Base-by-base conservation (phyloP, 2,113 vertebrate genomes). In the Chaetodon auriga region DNA sequence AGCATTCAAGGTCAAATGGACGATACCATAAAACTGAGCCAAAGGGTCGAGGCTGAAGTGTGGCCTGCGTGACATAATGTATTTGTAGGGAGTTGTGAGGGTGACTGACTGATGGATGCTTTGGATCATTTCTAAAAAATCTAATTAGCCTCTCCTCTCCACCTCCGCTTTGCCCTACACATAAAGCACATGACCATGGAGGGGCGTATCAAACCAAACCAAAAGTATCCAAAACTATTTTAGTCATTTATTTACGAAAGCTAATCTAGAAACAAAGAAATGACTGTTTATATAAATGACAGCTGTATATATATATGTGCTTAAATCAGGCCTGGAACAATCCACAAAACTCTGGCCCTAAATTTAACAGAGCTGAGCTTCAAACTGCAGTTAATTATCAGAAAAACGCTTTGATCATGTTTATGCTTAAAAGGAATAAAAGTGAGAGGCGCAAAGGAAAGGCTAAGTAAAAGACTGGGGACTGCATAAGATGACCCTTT, bases 351-450 rank as follows among this genome's bases (percentile, higher is more conserved):
- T 82, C 25, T 80, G 45, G 85, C 58, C 35, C n/a, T 68, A 77
- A 82, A 92, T 86, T 80, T 87, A 85, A 83, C 63, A 85, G 54
- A 21, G 78, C 43, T 53, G 77, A 23, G 49, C 85, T 88, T 68
- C 30, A 38, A 85, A 83, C 64, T 68, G 30, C 49, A 86, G 88
- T 89, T 90, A 87, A 93, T 91, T 80, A 78, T 68, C 49, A 78
- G 74, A 78, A 62, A 80, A 81, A 12, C 0, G 30, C 88, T 94
- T 92, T 93, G 91, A 92, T 94, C 89, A 51, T 87, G 81, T 90
- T 89, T 82, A 46, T 46, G 62, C 87, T 89, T 38, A 69, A 55
- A 82, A 74, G 61, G 78, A 89, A 90, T 82, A 87, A 88, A 82
- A 91, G n/a, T 65, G 57, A 66, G 81, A 66, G 78, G 78, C 70